These are phyloP conservation scores for Masnerella sp. DNA, from an alignment of 2,888 invertebrate genomes.

Conservation along the genomic window DNA sequence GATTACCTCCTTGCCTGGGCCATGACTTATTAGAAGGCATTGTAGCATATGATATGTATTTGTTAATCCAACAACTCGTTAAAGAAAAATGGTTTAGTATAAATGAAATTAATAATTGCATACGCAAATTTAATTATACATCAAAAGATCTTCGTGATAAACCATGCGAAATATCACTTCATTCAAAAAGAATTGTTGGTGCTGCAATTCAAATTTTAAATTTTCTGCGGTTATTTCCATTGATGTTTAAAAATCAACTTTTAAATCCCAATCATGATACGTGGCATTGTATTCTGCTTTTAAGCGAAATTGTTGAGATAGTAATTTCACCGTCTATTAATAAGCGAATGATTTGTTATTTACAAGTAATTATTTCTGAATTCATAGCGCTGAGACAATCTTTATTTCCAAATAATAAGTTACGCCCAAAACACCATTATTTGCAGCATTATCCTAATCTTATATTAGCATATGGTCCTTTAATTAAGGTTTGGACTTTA, in stretches of 20 bases:
- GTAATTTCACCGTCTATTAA: conserved; percentile 55
- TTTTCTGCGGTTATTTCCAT: conserved; percentile 52
- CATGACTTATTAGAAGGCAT: conserved; percentile 54
- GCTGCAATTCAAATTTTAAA: conserved; percentile 53
- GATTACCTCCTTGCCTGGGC: conserved; percentile 54
- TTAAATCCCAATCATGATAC: conserved; percentile 41
- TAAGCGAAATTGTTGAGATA: conserved; percentile 61
- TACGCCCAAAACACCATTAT: conserved; percentile 61
- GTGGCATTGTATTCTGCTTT: conserved; percentile 54
- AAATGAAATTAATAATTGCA: conserved; percentile 32
- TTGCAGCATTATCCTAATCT: conserved; percentile 50
- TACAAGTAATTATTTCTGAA: conserved; percentile 38
- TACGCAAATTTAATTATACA: conserved; percentile 31
- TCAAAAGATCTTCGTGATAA: conserved; percentile 44
- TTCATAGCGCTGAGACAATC: conserved; percentile 45
- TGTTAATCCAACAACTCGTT: conserved; percentile 38
- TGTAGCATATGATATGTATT: conserved; percentile 35
- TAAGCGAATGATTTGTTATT: conserved; percentile 48
- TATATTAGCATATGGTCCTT: conserved; percentile 56
- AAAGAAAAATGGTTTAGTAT: conserved; percentile 39
- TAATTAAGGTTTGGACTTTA: conserved; percentile 58
- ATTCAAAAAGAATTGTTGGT: conserved; percentile 28
- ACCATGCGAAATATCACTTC: conserved; percentile 29
- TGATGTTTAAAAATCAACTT: conserved; percentile 49
- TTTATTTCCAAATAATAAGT: conserved; percentile 29